Evolutionary conservation across 1,140 invertebrate genomes (phyloP).

Genomic region (Leucophenga varia): DNA sequence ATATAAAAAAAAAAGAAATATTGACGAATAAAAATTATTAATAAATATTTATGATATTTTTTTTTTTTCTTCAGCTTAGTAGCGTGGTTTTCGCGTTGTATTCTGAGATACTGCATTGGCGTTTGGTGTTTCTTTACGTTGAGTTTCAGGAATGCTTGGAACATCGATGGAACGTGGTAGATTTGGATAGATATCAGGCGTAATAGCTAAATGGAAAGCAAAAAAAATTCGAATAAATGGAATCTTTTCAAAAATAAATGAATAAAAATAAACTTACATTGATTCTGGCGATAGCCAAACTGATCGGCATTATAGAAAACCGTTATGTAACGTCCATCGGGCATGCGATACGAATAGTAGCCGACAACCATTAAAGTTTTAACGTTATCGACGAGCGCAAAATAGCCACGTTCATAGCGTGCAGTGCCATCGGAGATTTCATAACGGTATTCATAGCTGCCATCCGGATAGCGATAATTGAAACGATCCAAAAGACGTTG

Average conservation of each 20-base stretch:
- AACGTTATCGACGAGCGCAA: conserved; percentile 31
- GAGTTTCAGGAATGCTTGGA: conserved; percentile 25
- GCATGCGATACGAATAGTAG: conserved; percentile 48
- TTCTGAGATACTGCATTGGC: not conserved
- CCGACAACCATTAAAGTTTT: conserved; percentile 49
- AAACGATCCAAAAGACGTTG: conserved; percentile 36
- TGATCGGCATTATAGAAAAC: conserved; percentile 54
- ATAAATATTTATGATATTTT: too few relatives aligned
- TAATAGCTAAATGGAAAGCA: conserved; percentile 34
- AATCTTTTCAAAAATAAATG: not conserved
- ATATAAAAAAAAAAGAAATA: too few relatives aligned
- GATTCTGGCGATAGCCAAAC: conserved; percentile 48
- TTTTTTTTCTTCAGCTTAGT: too few relatives aligned
- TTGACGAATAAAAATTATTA: too few relatives aligned
- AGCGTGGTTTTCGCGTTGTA: too few relatives aligned
- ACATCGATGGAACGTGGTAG: conserved; percentile 50
- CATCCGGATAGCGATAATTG: conserved; percentile 49
- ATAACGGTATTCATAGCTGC: conserved; percentile 49
- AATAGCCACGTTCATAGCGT: conserved; percentile 49
- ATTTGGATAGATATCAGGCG: conserved; percentile 43
- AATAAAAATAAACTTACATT: conserved; percentile 39
- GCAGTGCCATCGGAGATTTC: conserved; percentile 45
- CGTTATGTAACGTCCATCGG: conserved; percentile 40
- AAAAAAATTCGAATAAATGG: not conserved
- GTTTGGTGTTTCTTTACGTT: conserved; percentile 3